Evolutionary conservation across 2,113 vertebrate genomes (phyloP).

Genomic region (Cnemophilus loriae): DNA sequence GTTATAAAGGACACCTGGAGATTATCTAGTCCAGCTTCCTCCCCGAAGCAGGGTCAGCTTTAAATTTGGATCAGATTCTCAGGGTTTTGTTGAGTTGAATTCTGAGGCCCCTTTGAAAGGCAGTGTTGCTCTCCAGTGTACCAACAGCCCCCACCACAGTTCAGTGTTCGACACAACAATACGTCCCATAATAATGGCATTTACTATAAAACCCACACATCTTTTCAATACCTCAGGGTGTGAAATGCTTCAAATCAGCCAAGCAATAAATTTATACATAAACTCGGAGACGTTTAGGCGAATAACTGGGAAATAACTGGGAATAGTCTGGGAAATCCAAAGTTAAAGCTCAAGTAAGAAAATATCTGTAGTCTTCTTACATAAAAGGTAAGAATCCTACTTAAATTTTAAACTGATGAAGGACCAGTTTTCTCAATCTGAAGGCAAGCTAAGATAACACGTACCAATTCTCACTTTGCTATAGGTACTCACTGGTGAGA

Average conservation of each 20-base stretch:
- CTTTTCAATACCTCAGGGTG: background rate
- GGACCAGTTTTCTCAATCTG: background rate
- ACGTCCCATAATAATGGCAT: background rate
- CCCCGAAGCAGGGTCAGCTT: background rate
- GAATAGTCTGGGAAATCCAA: background rate
- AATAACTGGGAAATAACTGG: no score
- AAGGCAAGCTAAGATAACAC: background rate
- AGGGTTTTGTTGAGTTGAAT: background rate
- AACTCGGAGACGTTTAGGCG: background rate
- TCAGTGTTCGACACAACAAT: background rate
- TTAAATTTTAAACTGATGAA: background rate
- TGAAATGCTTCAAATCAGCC: background rate
- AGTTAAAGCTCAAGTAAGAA: background rate
- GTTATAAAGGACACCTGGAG: background rate
- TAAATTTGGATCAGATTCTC: background rate
- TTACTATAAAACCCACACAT: background rate
- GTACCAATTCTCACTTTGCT: background rate
- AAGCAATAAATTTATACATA: background rate
- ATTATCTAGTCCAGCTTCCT: background rate
- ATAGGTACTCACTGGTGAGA: background rate
- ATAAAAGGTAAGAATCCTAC: background rate
- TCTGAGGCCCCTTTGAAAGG: background rate
- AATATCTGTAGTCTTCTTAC: background rate
- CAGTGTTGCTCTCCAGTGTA: background rate
- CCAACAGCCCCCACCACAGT: accelerated